Base-by-base conservation (phyloP, 2,113 vertebrate genomes). In the Cyprinodon variegatus region DNA sequence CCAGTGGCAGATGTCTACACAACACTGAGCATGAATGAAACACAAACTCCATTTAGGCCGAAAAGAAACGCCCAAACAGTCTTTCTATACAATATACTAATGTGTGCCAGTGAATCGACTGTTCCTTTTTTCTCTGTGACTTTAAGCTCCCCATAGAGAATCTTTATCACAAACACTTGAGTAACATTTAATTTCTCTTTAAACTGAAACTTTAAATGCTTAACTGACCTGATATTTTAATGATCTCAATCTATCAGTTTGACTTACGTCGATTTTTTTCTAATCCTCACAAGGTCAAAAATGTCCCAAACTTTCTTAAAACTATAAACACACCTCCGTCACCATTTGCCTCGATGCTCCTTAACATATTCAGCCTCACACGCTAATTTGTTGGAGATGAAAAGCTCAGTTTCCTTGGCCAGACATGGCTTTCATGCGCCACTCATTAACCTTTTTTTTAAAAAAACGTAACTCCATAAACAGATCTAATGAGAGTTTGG, bases 31-130 rank as follows among this genome's bases (percentile, higher is more conserved):
- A 89, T 68, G 72, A 82, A 80, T 69, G 73, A 74, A 85, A 88
- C 87, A 83, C 74, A 76, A 85, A 57, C 85, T 82, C 74, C 88
- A 90, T 86, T 92, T 83, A 89, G 80, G 40, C 70, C 78, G 81
- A 82, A 72, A 79, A 91, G 82, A 85, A 83, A 70, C 72, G 36
- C 77, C 67, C 73, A 50, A 74, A 83, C 78, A 61, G 81, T 61
- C 78, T 76, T 85, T 86, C 78, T 84, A 70, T 87, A 72, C 68
- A 50, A 62, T 74, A 68, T 69, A 76, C 66, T 72, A 22, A 41
- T 70, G 50, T 8, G 53, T 39, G 41, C 7, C 6, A n/a, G 50
- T 9, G 9, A 20, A n/a, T 12, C 17, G 2, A 4, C 12, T 3
- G 11, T 12, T 39, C 38, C 46, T 37, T 48, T n/a, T 14, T 66